These are phyloP conservation scores for Falco naumanni DNA, from an alignment of 2,797 vertebrate genomes.

Conservation along the genomic window DNA sequence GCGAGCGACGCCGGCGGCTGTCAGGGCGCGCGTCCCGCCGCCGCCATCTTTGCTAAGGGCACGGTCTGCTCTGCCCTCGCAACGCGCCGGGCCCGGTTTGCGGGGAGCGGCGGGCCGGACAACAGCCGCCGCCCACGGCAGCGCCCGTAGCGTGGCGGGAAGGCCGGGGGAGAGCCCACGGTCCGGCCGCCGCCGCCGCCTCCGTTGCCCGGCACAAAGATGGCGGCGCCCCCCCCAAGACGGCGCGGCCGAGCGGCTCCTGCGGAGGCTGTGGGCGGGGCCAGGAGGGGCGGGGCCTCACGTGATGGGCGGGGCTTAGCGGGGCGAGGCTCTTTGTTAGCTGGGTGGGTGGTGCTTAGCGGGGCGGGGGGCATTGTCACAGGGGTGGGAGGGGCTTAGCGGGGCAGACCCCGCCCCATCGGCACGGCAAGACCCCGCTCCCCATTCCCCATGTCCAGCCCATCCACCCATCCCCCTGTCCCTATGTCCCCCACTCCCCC, in stretches of 20 bases:
- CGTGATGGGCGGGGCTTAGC: neutral
- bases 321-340: neutral
- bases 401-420: too few species aligned
- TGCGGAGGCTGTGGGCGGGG: neutral
- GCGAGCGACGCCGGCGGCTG: neutral
- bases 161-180: rapidly evolving
- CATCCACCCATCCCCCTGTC: too few species aligned
- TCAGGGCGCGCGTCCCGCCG: neutral
- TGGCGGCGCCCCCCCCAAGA: neutral
- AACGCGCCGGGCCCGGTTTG: too few species aligned
- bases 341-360: neutral
- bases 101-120: too few species aligned
- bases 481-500: too few species aligned
- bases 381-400: neutral
- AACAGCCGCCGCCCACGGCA: too few species aligned
- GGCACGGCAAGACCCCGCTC: too few species aligned
- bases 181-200: rapidly evolving
- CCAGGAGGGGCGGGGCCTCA: too few species aligned
- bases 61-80: neutral
- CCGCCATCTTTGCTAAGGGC: neutral
- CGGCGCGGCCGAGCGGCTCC: too few species aligned
- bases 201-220: neutral
- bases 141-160: too few species aligned
- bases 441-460: neutral
- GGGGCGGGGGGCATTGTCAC: neutral